A percentile compares a stretch with the other conserved stretches of the same genome.
Conservation (phyloP, 2,888 invertebrate species). For the Napeogenes sylphis region DNA sequence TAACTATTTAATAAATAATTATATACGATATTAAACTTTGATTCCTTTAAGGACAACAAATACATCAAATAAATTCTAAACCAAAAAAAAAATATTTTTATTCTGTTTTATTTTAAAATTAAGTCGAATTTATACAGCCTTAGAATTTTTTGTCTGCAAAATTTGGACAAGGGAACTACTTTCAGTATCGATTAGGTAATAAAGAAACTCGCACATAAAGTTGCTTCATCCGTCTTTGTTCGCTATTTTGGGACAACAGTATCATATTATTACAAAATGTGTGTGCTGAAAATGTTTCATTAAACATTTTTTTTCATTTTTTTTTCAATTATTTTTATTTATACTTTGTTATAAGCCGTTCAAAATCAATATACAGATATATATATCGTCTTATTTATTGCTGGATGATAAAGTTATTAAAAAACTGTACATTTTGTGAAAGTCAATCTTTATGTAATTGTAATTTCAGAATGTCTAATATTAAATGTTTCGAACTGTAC, state of each 20-base stretch:
- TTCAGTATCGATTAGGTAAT: constrained; percentile 56
- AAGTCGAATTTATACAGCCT: constrained; percentile 4
- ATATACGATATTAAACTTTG: constrained; percentile 32
- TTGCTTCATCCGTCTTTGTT: constrained; percentile 50
- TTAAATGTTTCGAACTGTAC: too few relatives aligned
- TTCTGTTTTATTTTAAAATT: background rate
- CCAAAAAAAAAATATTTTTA: too few relatives aligned
- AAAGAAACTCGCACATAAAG: constrained; percentile 54
- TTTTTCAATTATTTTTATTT: too few relatives aligned
- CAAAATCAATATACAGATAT: too few relatives aligned
- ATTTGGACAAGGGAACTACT: constrained; percentile 33
- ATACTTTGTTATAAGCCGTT: too few relatives aligned
- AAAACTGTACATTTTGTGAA: too few relatives aligned
- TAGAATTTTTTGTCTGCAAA: background rate
- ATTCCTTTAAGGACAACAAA: constrained; percentile 23
- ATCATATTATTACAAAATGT: background rate
- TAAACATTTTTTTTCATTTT: too few relatives aligned
- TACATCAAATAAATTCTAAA: background rate
- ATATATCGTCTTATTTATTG: too few relatives aligned
- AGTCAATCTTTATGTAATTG: too few relatives aligned
- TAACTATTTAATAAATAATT: too few relatives aligned
- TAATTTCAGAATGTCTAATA: too few relatives aligned
- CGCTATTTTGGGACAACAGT: constrained; percentile 20
- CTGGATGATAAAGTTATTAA: too few relatives aligned
- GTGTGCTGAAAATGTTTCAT: background rate